These are phyloP conservation scores for Zaprionus gabonicus DNA, from an alignment of 1,140 invertebrate genomes.

Conservation along the genomic window DNA sequence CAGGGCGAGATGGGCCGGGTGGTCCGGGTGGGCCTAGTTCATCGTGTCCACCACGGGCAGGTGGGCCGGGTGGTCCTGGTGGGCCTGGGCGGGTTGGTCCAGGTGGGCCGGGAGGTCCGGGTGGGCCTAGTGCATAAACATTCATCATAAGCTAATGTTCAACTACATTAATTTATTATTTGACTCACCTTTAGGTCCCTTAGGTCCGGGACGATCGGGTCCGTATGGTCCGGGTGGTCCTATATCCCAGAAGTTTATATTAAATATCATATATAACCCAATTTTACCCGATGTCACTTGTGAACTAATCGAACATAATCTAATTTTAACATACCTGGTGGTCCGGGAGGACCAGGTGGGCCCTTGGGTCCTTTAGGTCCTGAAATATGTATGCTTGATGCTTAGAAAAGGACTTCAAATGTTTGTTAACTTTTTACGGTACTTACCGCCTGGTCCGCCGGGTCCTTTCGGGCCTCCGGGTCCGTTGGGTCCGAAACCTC, in stretches of 20 bases:
- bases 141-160: neutral
- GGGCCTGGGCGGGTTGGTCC: conserved; percentile 56
- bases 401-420: neutral
- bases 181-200: conserved; percentile 48
- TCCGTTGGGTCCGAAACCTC: conserved; percentile 74
- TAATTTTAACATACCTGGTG: conserved; percentile 55
- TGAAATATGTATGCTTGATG: neutral
- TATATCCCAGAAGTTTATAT: conserved; percentile 5
- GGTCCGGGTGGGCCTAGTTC: conserved; percentile 49
- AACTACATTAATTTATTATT: neutral
- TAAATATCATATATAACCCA: neutral
- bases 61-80: conserved; percentile 63
- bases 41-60: conserved; percentile 18
- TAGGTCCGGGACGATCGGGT: conserved; percentile 45
- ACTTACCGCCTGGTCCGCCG: conserved; percentile 71
- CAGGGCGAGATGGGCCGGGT: conserved; percentile 41
- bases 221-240: conserved; percentile 77
- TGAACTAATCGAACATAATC: neutral
- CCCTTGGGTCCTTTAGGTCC: conserved; percentile 73
- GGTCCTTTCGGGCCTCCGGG: conserved; percentile 72
- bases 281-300: neutral
- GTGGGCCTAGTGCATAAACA: conserved; percentile 33
- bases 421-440: neutral
- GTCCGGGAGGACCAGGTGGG: conserved; percentile 78
- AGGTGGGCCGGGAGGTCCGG: conserved; percentile 71